Base-by-base conservation (phyloP, 1,140 invertebrate genomes). In the Campodea augens region DNA sequence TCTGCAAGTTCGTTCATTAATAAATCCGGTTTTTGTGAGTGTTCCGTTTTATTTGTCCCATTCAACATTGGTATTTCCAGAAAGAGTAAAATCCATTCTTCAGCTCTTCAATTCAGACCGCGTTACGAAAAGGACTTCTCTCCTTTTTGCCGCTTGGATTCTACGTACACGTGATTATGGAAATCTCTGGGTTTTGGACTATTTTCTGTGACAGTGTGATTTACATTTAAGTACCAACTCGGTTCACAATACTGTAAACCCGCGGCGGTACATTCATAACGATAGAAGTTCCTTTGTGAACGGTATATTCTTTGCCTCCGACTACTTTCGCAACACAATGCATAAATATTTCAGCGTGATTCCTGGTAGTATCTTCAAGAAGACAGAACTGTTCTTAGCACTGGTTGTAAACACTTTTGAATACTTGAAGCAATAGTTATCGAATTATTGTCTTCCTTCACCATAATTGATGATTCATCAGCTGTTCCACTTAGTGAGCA, bases 331-430 rank as follows among this genome's bases (percentile, higher is more conserved):
- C 25, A 24, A 43, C 41, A 7, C 2, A 7, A 43, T 24, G 27
- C 41, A 43, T 29, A 2, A 24, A 43, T 19, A 13, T 43, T 19
- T 43, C 41, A 3, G 41, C 41, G 0, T 22, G 22, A 19, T 43
- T 43, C n/a, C 22, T 43, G 5, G 41, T 43, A 1, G 27, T 25
- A 4, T 43, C 41, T 2, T 43, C 41, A 12, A 43, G n/a, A 19
- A 43, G 20, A 29, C 1, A n/a, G 23, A 25, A 19, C 27, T 2
- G 24, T 43, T 25, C 2, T 43, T 25, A 4, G 12, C 3, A 43
- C n/a, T 12, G 20, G 20, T 3, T 43, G 19, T 13, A n/a, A n/a
- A 37, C 36, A 37, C 15, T 10, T 37, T 3, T 18, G 4, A 18
- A 37, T 10, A n/a, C 20, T 3, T n/a, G 20, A 3, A 37, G n/a